These are phyloP conservation scores for Beroe forskalii DNA, from an alignment of 37 sponge, comb jelly and placozoan species.

Conservation along the genomic window DNA sequence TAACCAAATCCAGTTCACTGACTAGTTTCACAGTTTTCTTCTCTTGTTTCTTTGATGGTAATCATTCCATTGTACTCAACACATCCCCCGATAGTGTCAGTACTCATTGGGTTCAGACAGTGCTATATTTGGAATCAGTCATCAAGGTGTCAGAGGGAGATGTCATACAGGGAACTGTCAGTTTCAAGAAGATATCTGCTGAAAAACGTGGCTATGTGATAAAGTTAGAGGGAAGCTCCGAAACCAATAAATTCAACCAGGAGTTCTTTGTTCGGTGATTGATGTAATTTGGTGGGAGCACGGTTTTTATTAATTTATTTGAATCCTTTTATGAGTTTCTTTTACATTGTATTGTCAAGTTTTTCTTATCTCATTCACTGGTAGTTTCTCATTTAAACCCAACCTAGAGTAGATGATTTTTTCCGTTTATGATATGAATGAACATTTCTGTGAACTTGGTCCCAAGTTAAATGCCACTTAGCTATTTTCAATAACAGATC, in stretches of 20 bases:
- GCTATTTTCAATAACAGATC: too few relatives aligned
- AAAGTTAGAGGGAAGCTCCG: not conserved
- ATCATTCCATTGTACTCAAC: not conserved
- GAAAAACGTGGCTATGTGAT: constrained; percentile 37
- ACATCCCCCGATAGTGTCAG: not conserved
- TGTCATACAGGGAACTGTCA: not conserved
- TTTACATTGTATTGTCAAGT: too few relatives aligned
- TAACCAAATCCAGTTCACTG: not conserved
- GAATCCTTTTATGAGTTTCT: too few relatives aligned
- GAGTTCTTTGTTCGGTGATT: not conserved
- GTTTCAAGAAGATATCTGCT: not conserved
- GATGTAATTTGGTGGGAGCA: not conserved
- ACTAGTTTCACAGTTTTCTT: not conserved
- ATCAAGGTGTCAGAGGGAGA: not conserved
- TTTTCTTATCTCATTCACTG: too few relatives aligned
- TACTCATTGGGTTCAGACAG: constrained; percentile 47
- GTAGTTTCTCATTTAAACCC: too few relatives aligned
- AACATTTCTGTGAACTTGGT: too few relatives aligned
- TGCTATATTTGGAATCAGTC: not conserved
- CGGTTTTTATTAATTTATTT: too few relatives aligned
- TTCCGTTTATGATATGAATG: too few relatives aligned
- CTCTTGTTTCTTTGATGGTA: constrained; percentile 42
- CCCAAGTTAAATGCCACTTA: too few relatives aligned
- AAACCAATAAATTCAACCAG: not conserved
- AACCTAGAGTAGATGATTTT: too few relatives aligned